These are phyloP conservation scores for Macrobrachium nipponense DNA, from an alignment of 1,140 invertebrate species.

Conservation along the genomic window DNA sequence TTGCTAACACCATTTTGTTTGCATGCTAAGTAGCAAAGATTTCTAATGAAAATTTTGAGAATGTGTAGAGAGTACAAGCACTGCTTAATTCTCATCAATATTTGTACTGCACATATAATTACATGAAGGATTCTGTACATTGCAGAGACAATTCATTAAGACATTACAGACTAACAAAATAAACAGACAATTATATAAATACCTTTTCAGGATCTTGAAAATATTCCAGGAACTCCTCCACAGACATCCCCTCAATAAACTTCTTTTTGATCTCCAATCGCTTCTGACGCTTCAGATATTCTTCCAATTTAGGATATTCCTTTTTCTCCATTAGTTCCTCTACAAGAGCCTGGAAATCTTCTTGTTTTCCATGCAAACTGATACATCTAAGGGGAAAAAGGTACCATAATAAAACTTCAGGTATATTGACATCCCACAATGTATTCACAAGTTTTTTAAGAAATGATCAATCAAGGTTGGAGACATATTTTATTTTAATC, in stretches of 20 bases:
- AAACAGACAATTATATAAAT: conserved; percentile 67
- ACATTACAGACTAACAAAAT: too few relatives aligned
- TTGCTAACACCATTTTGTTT: too few relatives aligned
- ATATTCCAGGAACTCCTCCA: conserved; percentile 72
- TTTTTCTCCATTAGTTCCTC: conserved; percentile 66
- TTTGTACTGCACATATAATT: not conserved
- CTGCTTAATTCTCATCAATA: not conserved
- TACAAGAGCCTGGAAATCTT: conserved; percentile 43
- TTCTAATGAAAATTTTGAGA: too few relatives aligned
- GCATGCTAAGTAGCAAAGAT: too few relatives aligned
- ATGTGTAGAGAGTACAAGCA: too few relatives aligned
- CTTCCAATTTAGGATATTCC: conserved; percentile 72
- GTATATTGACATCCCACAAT: too few relatives aligned
- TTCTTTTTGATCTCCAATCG: conserved; percentile 65
- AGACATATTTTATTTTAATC: too few relatives aligned
- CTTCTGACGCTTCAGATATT: conserved; percentile 67
- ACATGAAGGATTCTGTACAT: too few relatives aligned
- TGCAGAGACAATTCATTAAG: too few relatives aligned
- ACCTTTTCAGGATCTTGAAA: conserved; percentile 73
- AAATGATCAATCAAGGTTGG: too few relatives aligned
- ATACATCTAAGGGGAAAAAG: conserved; percentile 9
- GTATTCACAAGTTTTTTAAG: too few relatives aligned
- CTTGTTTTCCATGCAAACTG: conserved; percentile 30
- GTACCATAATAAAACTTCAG: too few relatives aligned
- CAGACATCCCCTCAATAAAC: conserved; percentile 63